Evolutionary conservation across 2,888 invertebrate species (phyloP).

Genomic region (Cyrtodaria siliqua): DNA sequence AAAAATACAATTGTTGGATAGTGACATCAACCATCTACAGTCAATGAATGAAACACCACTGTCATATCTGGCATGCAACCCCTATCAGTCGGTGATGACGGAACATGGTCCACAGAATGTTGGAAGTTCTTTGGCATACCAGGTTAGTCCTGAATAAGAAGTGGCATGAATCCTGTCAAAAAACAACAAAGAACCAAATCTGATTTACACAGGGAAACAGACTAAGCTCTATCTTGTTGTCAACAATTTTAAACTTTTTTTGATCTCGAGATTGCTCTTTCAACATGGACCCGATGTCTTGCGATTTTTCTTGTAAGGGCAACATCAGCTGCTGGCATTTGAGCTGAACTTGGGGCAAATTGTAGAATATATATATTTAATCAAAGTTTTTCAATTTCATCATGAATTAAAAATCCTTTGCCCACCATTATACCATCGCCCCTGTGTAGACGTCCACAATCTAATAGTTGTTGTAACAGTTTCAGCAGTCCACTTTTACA

Average conservation of each 20-base stretch:
- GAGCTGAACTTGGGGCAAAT: conserved; percentile 21
- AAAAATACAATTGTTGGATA: conserved; percentile 5
- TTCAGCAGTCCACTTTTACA: conserved; percentile 33
- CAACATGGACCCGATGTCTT: conserved; percentile 42
- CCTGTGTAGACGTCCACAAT: conserved; percentile 9
- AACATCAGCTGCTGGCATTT: conserved; percentile 37
- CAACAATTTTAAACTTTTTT: conserved; percentile 50
- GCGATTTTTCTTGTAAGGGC: conserved; percentile 39
- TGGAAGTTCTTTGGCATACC: not conserved
- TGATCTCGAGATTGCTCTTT: conserved; percentile 28
- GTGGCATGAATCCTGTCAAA: conserved; percentile 37
- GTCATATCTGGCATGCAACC: not conserved
- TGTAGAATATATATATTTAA: conserved; percentile 38
- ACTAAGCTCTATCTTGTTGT: conserved; percentile 13
- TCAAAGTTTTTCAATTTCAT: conserved; percentile 32
- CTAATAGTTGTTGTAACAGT: conserved; percentile 22
- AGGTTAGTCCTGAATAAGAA: conserved; percentile 28
- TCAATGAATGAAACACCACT: conserved; percentile 1
- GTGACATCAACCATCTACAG: conserved; percentile 4
- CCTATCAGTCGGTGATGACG: conserved; percentile 6
- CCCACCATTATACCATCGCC: conserved; percentile 51
- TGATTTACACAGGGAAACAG: conserved; percentile 32
- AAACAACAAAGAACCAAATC: conserved; percentile 43
- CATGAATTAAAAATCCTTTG: conserved; percentile 35
- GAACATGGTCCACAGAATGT: conserved; percentile 6